A percentile compares a stretch with the other conserved stretches of the same genome.
These are phyloP conservation scores for Benthosema pterotum DNA, from an alignment of 2,797 vertebrate species.

Conservation along the genomic window DNA sequence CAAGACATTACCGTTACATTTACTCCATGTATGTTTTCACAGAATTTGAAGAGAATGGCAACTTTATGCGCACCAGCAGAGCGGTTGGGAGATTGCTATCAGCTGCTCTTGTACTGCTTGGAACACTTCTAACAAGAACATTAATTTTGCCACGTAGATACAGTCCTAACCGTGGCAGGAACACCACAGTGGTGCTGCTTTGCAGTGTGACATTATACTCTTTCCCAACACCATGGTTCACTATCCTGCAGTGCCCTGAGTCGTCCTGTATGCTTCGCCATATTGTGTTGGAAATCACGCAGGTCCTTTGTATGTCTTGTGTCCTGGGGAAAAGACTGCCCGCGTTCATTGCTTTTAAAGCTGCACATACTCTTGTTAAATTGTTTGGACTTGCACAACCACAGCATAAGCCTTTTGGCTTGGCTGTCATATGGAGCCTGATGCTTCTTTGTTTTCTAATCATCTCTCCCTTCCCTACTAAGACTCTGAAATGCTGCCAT, in stretches of 20 bases:
- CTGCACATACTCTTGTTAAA: slow-evolving; percentile 37
- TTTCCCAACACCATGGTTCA: slow-evolving; percentile 15
- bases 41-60: neutral
- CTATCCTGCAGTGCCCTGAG: slow-evolving; percentile 13
- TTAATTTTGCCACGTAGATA: slow-evolving; percentile 21
- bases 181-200: slow-evolving; percentile 22
- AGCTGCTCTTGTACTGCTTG: slow-evolving; percentile 43
- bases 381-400: slow-evolving; percentile 31
- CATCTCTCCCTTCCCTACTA: slow-evolving; percentile 24
- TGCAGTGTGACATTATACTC: slow-evolving; percentile 30
- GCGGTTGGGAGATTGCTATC: slow-evolving; percentile 34
- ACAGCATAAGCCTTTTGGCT: slow-evolving; percentile 18
- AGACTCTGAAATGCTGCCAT: slow-evolving; percentile 32
- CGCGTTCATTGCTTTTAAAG: slow-evolving; percentile 40
- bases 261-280: slow-evolving; percentile 34
- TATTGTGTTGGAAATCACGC: slow-evolving; percentile 31
- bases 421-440: slow-evolving; percentile 27
- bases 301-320: slow-evolving; percentile 36
- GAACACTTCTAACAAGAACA: slow-evolving; percentile 41
- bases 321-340: slow-evolving; percentile 39
- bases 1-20: slow-evolving; percentile 9
- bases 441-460: slow-evolving; percentile 46
- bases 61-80: slow-evolving; percentile 13
- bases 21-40: neutral
- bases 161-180: neutral